Percentiles rank a stretch among this genome's conserved stretches.
Evolutionary conservation across 2,888 invertebrate genomes (phyloP).

Genomic region (Platerodrilus igneus): DNA sequence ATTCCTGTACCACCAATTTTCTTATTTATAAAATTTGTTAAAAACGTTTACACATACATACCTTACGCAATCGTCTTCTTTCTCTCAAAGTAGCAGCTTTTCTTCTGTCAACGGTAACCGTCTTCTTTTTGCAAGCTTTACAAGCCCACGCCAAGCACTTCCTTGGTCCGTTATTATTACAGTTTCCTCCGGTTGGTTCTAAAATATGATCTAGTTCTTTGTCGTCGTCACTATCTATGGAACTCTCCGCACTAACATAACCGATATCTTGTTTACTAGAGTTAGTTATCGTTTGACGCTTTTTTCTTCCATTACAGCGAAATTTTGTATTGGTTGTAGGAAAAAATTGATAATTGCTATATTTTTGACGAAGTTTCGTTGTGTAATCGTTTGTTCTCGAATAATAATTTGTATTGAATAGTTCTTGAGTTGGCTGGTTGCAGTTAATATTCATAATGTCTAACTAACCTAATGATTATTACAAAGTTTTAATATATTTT

Average conservation of each 20-base stretch:
- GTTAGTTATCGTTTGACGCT: slow-evolving; percentile 3
- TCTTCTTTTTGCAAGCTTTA: slow-evolving; percentile 95
- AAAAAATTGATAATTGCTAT: too few relatives aligned
- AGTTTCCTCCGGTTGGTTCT: slow-evolving; percentile 46
- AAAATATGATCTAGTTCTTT: slow-evolving; percentile 45
- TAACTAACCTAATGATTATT: too few relatives aligned
- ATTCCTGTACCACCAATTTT: too few relatives aligned
- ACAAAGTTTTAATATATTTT: too few relatives aligned
- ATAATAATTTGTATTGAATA: slow-evolving; percentile 1
- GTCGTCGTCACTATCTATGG: slow-evolving; percentile 43
- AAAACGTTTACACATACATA: too few relatives aligned
- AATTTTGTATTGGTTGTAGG: too few relatives aligned
- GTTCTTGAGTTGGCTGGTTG: slow-evolving; percentile 1
- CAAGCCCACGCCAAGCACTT: slow-evolving; percentile 95
- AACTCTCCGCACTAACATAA: slow-evolving; percentile 43
- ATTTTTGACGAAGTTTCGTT: slow-evolving; percentile 4
- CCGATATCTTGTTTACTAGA: slow-evolving; percentile 34
- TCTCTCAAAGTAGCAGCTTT: slow-evolving; percentile 97
- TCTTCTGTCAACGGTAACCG: slow-evolving; percentile 89
- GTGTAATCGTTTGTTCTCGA: slow-evolving; percentile 2
- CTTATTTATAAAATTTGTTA: too few relatives aligned
- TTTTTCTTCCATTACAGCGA: too few relatives aligned
- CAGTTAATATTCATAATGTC: slow-evolving; percentile 10
- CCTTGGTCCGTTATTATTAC: slow-evolving; percentile 51
- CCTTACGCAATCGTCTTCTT: slow-evolving; percentile 86